A percentile compares a stretch with the other conserved stretches of the same genome.
Conservation (phyloP, 1,140 invertebrate species). For the Metopolophium dirhodum region DNA sequence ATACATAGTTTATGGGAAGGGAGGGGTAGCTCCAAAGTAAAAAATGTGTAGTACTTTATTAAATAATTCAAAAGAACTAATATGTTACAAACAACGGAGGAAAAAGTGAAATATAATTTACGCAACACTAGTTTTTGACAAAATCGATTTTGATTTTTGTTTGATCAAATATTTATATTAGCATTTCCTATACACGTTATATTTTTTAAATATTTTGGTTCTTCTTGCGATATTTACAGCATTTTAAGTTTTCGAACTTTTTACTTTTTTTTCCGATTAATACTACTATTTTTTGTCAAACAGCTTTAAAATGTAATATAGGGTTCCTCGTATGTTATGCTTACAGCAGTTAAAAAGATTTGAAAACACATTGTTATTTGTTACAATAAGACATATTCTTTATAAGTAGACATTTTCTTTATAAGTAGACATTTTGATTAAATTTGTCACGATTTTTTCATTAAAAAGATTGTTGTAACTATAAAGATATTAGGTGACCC, state of each 20-base stretch:
- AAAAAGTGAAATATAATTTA: not conserved
- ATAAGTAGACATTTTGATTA: too few species aligned
- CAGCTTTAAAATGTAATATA: too few species aligned
- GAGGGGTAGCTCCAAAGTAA: not conserved
- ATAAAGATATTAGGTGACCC: too few species aligned
- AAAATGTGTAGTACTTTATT: not conserved
- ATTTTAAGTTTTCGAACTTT: not conserved
- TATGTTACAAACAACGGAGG: not conserved
- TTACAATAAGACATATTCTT: too few species aligned
- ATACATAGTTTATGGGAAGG: not conserved
- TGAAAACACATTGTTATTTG: too few species aligned
- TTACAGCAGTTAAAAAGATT: too few species aligned
- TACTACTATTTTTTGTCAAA: too few species aligned
- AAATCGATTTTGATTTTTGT: constrained; percentile 3
- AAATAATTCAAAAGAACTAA: not conserved
- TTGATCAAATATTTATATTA: not conserved
- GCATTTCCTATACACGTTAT: not conserved
- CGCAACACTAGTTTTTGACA: not conserved
- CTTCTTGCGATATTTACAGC: not conserved
- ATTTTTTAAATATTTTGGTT: not conserved
- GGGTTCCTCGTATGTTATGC: too few species aligned
- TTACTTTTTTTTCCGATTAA: not conserved
- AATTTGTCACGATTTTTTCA: too few species aligned
- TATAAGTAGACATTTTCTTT: too few species aligned
- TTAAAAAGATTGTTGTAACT: too few species aligned